phyloP scores from a whole-genome alignment of 2,113 vertebrate species.

The Gambusia affinis region DNA sequence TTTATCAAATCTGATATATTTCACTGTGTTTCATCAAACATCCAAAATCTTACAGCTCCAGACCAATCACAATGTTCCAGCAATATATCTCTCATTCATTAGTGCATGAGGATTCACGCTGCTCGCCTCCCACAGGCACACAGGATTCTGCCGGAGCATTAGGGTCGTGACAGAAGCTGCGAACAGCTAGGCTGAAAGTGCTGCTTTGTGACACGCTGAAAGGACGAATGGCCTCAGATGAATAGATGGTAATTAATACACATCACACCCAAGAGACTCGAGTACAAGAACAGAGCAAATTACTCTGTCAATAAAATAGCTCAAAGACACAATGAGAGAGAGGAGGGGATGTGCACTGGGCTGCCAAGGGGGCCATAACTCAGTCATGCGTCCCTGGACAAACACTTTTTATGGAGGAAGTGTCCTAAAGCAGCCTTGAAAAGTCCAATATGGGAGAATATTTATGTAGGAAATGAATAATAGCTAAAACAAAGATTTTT shows the following conservation, averaged over 20 bases:
- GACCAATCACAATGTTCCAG: background rate
- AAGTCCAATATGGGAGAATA: background rate
- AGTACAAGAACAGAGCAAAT: slow-evolving; percentile 71
- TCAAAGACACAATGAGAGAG: slow-evolving; percentile 54
- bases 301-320: slow-evolving; percentile 71
- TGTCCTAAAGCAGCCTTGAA: background rate
- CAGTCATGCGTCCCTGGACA: background rate
- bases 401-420: background rate
- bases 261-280: slow-evolving; percentile 56
- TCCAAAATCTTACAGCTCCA: background rate
- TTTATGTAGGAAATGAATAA: background rate
- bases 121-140: slow-evolving; percentile 22
- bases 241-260: slow-evolving; percentile 80
- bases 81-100: slow-evolving; percentile 38
- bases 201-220: slow-evolving; percentile 47
- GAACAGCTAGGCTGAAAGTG: slow-evolving; percentile 58
- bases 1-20: background rate
- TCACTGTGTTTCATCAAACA: background rate
- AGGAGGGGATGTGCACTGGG: slow-evolving; percentile 4
- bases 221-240: slow-evolving; percentile 57
- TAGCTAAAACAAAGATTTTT: background rate
- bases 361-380: slow-evolving; percentile 10
- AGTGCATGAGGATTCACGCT: slow-evolving; percentile 34
- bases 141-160: slow-evolving; percentile 21
- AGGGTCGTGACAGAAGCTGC: slow-evolving; percentile 48